Percentiles rank a stretch among this genome's conserved stretches.
Conservation (phyloP, 92 coral and sea anemone species). For the Isaurus tuberculatus region DNA sequence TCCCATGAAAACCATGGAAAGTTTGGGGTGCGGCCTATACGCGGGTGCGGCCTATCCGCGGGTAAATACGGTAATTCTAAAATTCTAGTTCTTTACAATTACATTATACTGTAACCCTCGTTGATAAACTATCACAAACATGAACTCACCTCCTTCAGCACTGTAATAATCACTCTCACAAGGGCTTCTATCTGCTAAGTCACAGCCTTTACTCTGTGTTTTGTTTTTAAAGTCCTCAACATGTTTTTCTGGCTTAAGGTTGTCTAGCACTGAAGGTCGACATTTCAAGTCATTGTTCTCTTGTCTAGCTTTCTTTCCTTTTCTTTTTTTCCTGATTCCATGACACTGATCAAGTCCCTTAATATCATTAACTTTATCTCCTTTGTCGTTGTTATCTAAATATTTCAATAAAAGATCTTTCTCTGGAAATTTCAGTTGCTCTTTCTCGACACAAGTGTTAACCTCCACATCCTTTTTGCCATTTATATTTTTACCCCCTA, state of each 20-base stretch:
- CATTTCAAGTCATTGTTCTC: not conserved
- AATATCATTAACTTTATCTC: not conserved
- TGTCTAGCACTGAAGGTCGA: conserved; percentile 3
- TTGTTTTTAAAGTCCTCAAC: not conserved
- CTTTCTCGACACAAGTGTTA: not conserved
- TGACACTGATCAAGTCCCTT: not conserved
- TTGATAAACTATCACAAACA: not conserved
- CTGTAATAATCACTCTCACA: conserved; percentile 44
- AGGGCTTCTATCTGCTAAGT: conserved; percentile 25
- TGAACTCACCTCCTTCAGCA: conserved; percentile 36
- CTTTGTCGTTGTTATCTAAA: not conserved
- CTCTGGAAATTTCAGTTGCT: conserved; percentile 5
- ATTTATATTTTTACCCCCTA: conserved; percentile 44
- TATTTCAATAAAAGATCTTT: conserved; percentile 34
- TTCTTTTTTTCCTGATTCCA: conserved; percentile 9
- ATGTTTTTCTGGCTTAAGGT: conserved; percentile 6
- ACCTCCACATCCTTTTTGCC: conserved; percentile 43
- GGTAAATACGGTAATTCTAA: too few relatives aligned
- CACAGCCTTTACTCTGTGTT: not conserved
- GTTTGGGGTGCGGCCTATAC: too few relatives aligned
- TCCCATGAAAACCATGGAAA: too few relatives aligned
- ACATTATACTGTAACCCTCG: not conserved
- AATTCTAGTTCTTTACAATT: too few relatives aligned
- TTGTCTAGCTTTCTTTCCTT: not conserved
- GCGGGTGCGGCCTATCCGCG: too few relatives aligned